Percentiles rank a stretch among this genome's conserved stretches.
Conservation (phyloP, 2,797 vertebrate genomes). For the Oceanodroma leucorhoa region DNA sequence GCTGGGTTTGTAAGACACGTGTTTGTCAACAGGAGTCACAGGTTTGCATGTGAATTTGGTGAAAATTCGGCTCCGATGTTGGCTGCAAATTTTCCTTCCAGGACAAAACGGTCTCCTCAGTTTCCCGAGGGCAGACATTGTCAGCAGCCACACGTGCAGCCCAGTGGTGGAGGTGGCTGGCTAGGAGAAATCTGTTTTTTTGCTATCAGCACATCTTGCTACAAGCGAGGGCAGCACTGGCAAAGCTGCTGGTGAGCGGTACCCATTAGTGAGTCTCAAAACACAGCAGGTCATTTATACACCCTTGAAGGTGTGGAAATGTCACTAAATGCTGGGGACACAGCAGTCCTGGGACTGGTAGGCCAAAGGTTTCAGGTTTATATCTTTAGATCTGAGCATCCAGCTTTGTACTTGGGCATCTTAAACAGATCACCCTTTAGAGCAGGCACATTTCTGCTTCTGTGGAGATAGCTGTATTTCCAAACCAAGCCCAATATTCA, state of each 20-base stretch:
- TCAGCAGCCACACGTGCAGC: not conserved
- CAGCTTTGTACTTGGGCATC: not conserved
- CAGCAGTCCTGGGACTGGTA: not conserved
- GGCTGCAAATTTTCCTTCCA: not conserved
- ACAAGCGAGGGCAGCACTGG: not conserved
- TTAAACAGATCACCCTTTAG: not conserved
- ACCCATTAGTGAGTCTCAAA: not conserved
- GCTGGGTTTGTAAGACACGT: not conserved
- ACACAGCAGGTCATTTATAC: not conserved
- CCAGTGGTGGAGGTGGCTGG: not conserved
- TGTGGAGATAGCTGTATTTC: not conserved
- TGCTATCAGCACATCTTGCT: not conserved
- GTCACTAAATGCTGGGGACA: not conserved
- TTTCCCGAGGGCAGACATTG: not conserved
- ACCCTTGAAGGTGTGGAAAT: not conserved
- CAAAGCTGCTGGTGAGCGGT: not conserved
- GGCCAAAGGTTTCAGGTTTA: not conserved
- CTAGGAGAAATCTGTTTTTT: rapidly evolving
- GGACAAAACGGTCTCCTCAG: not conserved
- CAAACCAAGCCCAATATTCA: not conserved
- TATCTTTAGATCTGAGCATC: not conserved
- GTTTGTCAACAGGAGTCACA: not conserved
- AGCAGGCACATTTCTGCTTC: not conserved
- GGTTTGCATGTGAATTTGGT: not conserved
- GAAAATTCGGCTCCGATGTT: not conserved